Conservation (phyloP, 2,113 vertebrate species). For the Isurus oxyrinchus region DNA sequence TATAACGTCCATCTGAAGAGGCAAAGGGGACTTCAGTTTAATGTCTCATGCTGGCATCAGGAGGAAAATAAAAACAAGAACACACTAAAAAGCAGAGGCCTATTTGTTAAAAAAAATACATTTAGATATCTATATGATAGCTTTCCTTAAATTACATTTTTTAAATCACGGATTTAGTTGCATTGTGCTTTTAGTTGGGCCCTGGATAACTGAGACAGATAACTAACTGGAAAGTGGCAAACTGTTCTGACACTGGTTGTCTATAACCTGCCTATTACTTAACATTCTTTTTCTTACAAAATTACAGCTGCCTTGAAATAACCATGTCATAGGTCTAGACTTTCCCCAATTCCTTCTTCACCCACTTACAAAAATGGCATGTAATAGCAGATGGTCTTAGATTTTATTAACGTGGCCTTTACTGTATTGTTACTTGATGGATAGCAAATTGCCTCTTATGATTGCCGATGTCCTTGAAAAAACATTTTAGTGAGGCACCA, state of each 20-base stretch:
- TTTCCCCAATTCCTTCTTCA: constrained; percentile 60
- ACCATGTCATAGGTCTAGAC: constrained; percentile 65
- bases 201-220: background rate
- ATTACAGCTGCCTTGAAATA: constrained; percentile 74
- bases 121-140: background rate
- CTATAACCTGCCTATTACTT: constrained; percentile 57
- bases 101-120: background rate
- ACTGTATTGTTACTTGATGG: constrained; percentile 63
- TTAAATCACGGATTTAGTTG: background rate
- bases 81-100: background rate
- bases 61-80: background rate
- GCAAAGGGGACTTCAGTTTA: background rate
- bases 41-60: no score
- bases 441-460: constrained; percentile 57
- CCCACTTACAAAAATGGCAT: constrained; percentile 74
- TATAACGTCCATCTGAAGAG: background rate
- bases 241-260: constrained; percentile 49
- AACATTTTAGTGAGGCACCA: constrained; percentile 43
- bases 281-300: constrained; percentile 64
- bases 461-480: constrained; percentile 46
- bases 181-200: background rate
- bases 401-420: constrained; percentile 56
- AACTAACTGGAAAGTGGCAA: constrained; percentile 6
- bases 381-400: constrained; percentile 61
- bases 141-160: background rate